phyloP scores from a whole-genome alignment of 1,140 invertebrate species.

The Maconellicoccus hirsutus region DNA sequence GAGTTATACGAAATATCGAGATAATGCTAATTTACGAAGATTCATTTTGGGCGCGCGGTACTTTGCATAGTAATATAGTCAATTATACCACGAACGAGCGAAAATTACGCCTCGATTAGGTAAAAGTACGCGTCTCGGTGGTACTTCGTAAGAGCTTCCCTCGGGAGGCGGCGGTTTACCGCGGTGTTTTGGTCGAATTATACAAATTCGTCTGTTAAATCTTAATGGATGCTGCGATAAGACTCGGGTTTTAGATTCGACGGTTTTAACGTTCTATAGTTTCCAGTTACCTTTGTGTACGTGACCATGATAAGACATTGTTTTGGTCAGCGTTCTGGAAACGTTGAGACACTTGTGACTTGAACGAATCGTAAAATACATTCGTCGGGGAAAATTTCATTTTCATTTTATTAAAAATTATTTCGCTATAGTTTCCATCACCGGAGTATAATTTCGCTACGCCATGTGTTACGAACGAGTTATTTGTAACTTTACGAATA shows the following conservation, averaged over 20 bases:
- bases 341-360: too few relatives aligned
- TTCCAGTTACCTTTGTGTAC: background rate
- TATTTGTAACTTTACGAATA: constrained; percentile 1
- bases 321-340: background rate
- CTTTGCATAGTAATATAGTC: constrained; percentile 13
- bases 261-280: too few relatives aligned
- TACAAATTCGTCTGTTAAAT: background rate
- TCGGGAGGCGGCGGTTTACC: background rate
- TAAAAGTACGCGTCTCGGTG: background rate
- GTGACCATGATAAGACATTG: background rate
- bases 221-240: constrained; percentile 2
- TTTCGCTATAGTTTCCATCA: background rate
- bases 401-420: constrained; percentile 21
- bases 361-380: constrained; percentile 19
- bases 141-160: background rate
- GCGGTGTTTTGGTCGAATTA: background rate
- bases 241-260: background rate
- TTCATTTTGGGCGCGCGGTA: background rate
- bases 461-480: constrained; percentile 20
- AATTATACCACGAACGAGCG: background rate
- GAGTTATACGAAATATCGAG: background rate
- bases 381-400: constrained; percentile 10
- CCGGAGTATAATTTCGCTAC: background rate
- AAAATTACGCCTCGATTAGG: constrained; percentile 17
- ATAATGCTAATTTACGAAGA: background rate